Percentiles rank a stretch among this genome's conserved stretches.
Conservation (phyloP, 30 jellyfish, hydroid and myxozoan genomes). For the Chironex yamaguchii region DNA sequence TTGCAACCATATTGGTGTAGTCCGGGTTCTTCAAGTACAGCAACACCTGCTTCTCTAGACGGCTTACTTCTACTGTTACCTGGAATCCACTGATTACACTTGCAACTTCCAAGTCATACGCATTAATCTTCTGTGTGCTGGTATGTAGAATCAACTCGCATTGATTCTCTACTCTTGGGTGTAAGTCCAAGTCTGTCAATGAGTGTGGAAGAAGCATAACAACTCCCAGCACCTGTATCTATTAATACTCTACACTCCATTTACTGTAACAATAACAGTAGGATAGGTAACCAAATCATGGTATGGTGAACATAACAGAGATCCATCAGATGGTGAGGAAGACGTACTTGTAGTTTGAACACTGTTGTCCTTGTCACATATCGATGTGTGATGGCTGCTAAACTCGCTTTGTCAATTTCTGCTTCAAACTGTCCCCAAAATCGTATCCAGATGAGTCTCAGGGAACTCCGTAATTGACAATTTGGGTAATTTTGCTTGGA, state of each 20-base stretch:
- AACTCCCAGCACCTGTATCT: too few species aligned
- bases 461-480: background rate
- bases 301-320: too few species aligned
- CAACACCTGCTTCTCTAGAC: constrained; percentile 52
- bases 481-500: background rate
- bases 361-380: too few species aligned
- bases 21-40: constrained; percentile 54
- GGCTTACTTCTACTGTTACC: constrained; percentile 32
- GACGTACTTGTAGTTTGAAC: too few species aligned
- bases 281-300: too few species aligned
- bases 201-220: too few species aligned
- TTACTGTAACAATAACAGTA: too few species aligned
- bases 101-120: constrained; percentile 46
- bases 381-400: background rate
- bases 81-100: background rate
- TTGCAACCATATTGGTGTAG: constrained; percentile 10
- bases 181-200: too few species aligned
- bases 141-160: constrained; percentile 60
- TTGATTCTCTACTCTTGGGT: too few species aligned
- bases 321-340: too few species aligned
- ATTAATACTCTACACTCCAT: too few species aligned
- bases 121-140: constrained; percentile 21
- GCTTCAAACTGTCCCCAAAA: background rate
- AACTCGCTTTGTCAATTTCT: background rate
- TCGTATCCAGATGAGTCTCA: background rate